Base-by-base conservation (phyloP, 2,888 invertebrate genomes). In the Chelonus formosanus region DNA sequence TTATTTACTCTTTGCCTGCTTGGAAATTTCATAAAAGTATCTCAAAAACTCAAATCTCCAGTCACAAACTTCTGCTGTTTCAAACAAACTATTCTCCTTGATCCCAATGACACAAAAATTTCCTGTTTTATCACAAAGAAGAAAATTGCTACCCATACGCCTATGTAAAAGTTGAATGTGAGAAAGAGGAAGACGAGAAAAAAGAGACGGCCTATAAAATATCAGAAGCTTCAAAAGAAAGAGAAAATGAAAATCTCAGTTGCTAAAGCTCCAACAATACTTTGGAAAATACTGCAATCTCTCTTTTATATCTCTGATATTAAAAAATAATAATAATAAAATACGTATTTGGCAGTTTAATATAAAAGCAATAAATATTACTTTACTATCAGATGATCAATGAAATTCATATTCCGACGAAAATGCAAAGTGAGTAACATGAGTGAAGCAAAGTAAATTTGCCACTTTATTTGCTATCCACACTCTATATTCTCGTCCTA, bases 61-160 rank as follows among this genome's bases (percentile, higher is more conserved):
- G 8, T 31, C 34, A 52, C 52, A 52, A 52, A 52, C 52, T 52
- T 52, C 8, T 32, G 34, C 8, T 34, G 52, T 52, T 52, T 52
- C 66, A 48, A 53, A 55, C 50, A 55, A 50, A 66, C 66, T 63
- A 63, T 67, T 63, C 56, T 50, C 62, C 65, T 61, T 67, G 64
- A 67, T 67, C 64, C 53, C 54, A 63, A 55, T 45, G 67, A 61
- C 64, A 60, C 56, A 56, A 54, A 50, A 64, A 67, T 56, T 67
- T 64, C 63, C 64, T 59, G 62, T 60, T 56, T 67, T 44, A 64
- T 44, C 45, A 48, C 43, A 32, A 56, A 40, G 43, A 56, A 57
- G 54, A 58, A 60, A 45, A 48, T 52, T 52, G 52, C 34, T 52
- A 52, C 52, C 8, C 10, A 43, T 10, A 40, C 8, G 52, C 8